These are phyloP conservation scores for Oxyteleia sp. DNA, from an alignment of 2,888 invertebrate genomes.

Conservation along the genomic window DNA sequence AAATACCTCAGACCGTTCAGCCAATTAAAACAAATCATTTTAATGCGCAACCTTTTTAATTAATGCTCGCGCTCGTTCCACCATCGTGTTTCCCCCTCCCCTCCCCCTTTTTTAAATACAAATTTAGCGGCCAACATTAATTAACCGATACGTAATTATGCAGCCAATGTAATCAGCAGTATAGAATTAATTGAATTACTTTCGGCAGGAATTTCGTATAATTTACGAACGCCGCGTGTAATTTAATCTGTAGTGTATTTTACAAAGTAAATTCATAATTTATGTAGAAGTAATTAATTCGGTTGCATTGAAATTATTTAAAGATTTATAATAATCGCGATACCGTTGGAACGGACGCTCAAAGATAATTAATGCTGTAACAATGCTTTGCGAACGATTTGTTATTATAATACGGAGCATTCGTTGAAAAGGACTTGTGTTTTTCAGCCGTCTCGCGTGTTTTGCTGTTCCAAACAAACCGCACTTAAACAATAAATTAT, in stretches of 20 bases:
- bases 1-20: slow-evolving; percentile 87
- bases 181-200: slow-evolving; percentile 72
- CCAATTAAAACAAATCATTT: slow-evolving; percentile 88
- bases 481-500: background rate
- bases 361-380: slow-evolving; percentile 47
- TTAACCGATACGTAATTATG: slow-evolving; percentile 70
- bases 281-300: slow-evolving; percentile 66
- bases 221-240: slow-evolving; percentile 68
- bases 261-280: slow-evolving; percentile 73
- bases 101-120: slow-evolving; percentile 53
- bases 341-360: slow-evolving; percentile 15
- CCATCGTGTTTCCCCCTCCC: slow-evolving; percentile 79
- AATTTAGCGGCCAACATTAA: slow-evolving; percentile 62
- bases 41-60: slow-evolving; percentile 88
- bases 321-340: slow-evolving; percentile 61
- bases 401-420: slow-evolving; percentile 16
- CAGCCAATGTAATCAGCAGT: slow-evolving; percentile 66
- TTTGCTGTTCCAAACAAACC: background rate
- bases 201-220: slow-evolving; percentile 72
- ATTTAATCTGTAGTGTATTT: slow-evolving; percentile 66
- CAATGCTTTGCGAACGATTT: slow-evolving; percentile 10
- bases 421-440: background rate
- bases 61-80: slow-evolving; percentile 86
- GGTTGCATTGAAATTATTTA: slow-evolving; percentile 53
- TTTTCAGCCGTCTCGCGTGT: background rate